Percentiles rank a stretch among this genome's conserved stretches.
Conservation (phyloP, 2,888 invertebrate genomes). For the Diarsia rubi region DNA sequence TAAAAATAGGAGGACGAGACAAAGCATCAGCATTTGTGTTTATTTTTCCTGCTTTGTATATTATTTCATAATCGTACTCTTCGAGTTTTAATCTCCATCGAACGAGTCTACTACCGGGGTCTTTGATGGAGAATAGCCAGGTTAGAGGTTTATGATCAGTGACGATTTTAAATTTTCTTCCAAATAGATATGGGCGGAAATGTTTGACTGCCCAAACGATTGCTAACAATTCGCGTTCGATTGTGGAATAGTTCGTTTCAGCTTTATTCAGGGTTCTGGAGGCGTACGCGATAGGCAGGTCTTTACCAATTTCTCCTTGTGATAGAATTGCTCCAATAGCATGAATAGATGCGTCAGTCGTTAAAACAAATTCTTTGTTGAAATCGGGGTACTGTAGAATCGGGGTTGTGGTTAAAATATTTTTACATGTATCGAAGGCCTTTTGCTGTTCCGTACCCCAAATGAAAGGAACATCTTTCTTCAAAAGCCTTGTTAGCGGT, state of each 20-base stretch:
- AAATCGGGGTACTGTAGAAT: slow-evolving; percentile 37
- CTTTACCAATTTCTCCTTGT: slow-evolving; percentile 31
- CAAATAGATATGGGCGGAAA: not conserved
- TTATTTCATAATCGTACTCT: slow-evolving; percentile 29
- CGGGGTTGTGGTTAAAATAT: slow-evolving; percentile 14
- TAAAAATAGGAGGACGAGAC: slow-evolving; percentile 16
- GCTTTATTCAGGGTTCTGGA: slow-evolving; percentile 56
- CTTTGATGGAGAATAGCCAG: slow-evolving; percentile 31
- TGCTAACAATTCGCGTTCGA: slow-evolving; percentile 74
- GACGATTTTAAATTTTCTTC: not conserved
- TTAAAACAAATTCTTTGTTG: slow-evolving; percentile 29
- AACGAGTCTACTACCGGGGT: slow-evolving; percentile 30
- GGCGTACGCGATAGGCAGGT: slow-evolving; percentile 57
- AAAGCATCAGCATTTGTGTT: slow-evolving; percentile 37
- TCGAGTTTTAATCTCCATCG: slow-evolving; percentile 38
- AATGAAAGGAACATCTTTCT: slow-evolving; percentile 32
- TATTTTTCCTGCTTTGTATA: slow-evolving; percentile 41
- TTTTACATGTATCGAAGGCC: slow-evolving; percentile 36
- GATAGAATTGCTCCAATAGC: slow-evolving; percentile 33
- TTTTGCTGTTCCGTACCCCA: slow-evolving; percentile 26
- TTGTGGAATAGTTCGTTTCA: slow-evolving; percentile 58
- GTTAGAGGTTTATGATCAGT: slow-evolving; percentile 68
- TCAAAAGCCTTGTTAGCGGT: slow-evolving; percentile 25
- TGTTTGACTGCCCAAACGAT: slow-evolving; percentile 61
- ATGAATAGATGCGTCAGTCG: slow-evolving; percentile 24